Evolutionary conservation across 1,140 invertebrate species (phyloP), one percentile per base, ranked within the genome.

Genomic region (Lordiphosa stackelbergi): DNA sequence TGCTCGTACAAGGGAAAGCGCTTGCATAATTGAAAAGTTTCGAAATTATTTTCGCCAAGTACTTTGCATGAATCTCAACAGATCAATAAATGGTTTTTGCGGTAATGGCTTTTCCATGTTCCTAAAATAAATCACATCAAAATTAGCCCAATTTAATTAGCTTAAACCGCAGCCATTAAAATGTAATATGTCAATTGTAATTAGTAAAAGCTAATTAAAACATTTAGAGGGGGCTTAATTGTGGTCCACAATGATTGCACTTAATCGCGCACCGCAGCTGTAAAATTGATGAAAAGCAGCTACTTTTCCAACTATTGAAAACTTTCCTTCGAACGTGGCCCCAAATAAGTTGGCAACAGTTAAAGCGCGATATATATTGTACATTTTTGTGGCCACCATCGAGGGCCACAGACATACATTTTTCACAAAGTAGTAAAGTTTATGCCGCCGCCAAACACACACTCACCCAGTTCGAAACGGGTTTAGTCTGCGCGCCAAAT

Each of bases 401-500:
- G 74, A 81, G 75, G 70, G 75, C 73, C 75, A 51, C 74, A 81
- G 74, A 79, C 74, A 81, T 79, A 66, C 70, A 81, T 74, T 79
- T 79, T 81, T 63, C 75, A 74, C 71, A 74, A 81, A 79, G 75
- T 79, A 81, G 70, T 59, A 81, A 79, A 79, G 66, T 79, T 79
- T 81, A 75, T 75, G 71, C 75, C 75, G 66, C 60, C 65, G 74
- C 48, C 59, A 59, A 55, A 69, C 49, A 24, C 63, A 56, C 43
- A 56, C 22, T 48, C 31, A 36, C 10, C 36, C 55, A 31, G 24
- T 7, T 7, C 24, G 49, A 55, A 81, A 74, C 57, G 57, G 56
- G 75, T 79, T 78, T 74, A 79, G 74, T 69, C 64, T 64, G 64
- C 51, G 28, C 36, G 36, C n/a, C 13, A 16, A 12, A 43, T 57